These are phyloP conservation scores for Drosophila birchii DNA, from an alignment of 2,888 invertebrate species.

Conservation along the genomic window DNA sequence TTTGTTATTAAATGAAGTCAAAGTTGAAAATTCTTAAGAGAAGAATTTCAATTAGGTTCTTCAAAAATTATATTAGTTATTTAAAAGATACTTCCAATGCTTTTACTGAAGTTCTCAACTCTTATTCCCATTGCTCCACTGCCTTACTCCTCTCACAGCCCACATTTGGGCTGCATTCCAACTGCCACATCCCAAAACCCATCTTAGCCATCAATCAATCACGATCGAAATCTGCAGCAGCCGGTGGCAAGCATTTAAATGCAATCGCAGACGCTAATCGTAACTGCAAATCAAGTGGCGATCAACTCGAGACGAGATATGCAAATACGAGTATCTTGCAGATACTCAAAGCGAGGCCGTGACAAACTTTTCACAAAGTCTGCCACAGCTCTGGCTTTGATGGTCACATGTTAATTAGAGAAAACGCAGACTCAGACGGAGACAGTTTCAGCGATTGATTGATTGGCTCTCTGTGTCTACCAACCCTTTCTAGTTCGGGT, in stretches of 20 bases:
- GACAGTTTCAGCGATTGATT: constrained; percentile 26
- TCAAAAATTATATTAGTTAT: not conserved
- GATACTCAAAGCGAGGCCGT: constrained; percentile 3
- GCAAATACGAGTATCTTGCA: constrained; percentile 44
- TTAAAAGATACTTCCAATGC: too few relatives aligned
- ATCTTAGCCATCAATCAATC: constrained; percentile 54
- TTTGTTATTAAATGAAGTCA: not conserved
- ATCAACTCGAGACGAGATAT: constrained; percentile 44
- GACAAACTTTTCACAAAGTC: constrained; percentile 14
- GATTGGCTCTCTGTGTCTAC: constrained; percentile 16
- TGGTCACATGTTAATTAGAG: constrained; percentile 57
- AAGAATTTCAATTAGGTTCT: not conserved
- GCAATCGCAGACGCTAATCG: constrained; percentile 70
- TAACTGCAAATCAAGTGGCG: constrained; percentile 69
- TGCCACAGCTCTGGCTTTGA: constrained; percentile 21
- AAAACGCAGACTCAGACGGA: constrained; percentile 40
- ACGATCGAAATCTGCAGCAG: constrained; percentile 34
- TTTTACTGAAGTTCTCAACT: not conserved
- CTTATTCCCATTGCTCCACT: constrained; percentile 1
- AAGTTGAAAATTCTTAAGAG: not conserved
- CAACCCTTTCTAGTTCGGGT: constrained; percentile 8
- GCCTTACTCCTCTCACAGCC: not conserved
- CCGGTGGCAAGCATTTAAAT: constrained; percentile 74
- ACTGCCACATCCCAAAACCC: constrained; percentile 4
- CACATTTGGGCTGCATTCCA: not conserved